Base-by-base conservation (phyloP, 2,113 vertebrate species). In the Colaptes auratus region DNA sequence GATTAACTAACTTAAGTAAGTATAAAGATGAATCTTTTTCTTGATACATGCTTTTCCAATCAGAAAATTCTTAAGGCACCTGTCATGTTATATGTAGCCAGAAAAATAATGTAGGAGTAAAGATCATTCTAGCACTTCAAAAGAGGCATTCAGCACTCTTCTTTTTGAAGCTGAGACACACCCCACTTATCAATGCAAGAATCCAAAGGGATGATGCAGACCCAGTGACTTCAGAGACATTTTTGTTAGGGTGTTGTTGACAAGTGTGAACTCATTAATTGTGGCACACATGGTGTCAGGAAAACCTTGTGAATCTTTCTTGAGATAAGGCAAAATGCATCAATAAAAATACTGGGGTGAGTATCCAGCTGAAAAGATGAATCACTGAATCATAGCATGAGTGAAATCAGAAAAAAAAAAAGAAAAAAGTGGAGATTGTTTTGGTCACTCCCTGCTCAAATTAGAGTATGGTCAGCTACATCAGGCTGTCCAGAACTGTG, bases 321-420 rank as follows among this genome's bases (percentile, higher is more conserved):
- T 59, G 42, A 67, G 16, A 67, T 2, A 64, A 2, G 3, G 4
- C 3, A 78, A 81, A 50, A 7, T 71, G 0, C 27, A 64, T 9
- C 0, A 3, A 7, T 39, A 25, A 5, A 65, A 71, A 35, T 27
- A 27, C 1, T 65, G 33, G 2, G 3, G 3, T 35, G 21, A 10
- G 7, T 52, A 21, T 6, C 66, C 77, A 18, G 9, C 6, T 73
- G 39, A 80, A 76, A 60, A 70, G 21, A 2, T 81, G 44, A 64
- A 28, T 64, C 6, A 24, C 15, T 39, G 42, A 73, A 72, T 67
- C 15, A 59, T 28, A 69, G 21, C 63, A 25, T 16, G 16, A 1
- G 0, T 20, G 15, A 46, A 82, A 10, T 60, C 48, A 78, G 42
- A 77, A 86, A 55, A 89, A 3, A 35, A 39, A 39, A 39, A 39